Base-by-base conservation (phyloP, 1,140 invertebrate species). In the Lepidurus apus region DNA sequence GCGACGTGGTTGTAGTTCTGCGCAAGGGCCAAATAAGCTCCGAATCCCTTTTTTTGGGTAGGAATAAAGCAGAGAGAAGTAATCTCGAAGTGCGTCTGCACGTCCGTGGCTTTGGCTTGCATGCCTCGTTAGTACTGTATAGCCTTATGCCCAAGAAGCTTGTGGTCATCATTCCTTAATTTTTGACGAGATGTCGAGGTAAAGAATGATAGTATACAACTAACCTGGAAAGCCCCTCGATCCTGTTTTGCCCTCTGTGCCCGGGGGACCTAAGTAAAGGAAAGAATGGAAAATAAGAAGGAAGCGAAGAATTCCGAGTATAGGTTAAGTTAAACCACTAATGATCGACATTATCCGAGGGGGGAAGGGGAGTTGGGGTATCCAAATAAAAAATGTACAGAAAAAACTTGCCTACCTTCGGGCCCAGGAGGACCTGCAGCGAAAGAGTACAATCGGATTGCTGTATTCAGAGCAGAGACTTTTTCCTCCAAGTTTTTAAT, bases 401-500 rank as follows among this genome's bases (percentile, higher is more conserved):
- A 65, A 65, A 65, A 65, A 65, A 13, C 13, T 21, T 13, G 86
- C 9, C 82, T 81, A 74, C 80, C 81, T 78, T 81, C 81, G 8
- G 86, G 85, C 42, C 87, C 87, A 42, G 87, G 86, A 10, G 86
- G 85, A 3, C 86, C 87, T n/a, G 87, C 86, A 26, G 87, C 85
- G 81, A 88, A 87, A 81, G 86, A 88, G 77, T 88, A 87, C 11
- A 89, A 81, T 83, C 87, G 86, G 0, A 91, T 85, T 5, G 89
- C 89, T 0, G 87, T 87, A 80, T 87, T 89, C 21, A 90, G 83
- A 6, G 87, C 87, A 43, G 86, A 79, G 74, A 83, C 83, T 82
- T 87, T 87, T 80, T 90, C 89, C 78, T 86, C 87, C 21, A 91
- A 84, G 26, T 83, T 84, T 79, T 86, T 86, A 24, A 90, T 83